A percentile compares a stretch with the other conserved stretches of the same genome.
Evolutionary conservation across 1,140 invertebrate genomes (phyloP).

Genomic region (Chironomus tepperi): DNA sequence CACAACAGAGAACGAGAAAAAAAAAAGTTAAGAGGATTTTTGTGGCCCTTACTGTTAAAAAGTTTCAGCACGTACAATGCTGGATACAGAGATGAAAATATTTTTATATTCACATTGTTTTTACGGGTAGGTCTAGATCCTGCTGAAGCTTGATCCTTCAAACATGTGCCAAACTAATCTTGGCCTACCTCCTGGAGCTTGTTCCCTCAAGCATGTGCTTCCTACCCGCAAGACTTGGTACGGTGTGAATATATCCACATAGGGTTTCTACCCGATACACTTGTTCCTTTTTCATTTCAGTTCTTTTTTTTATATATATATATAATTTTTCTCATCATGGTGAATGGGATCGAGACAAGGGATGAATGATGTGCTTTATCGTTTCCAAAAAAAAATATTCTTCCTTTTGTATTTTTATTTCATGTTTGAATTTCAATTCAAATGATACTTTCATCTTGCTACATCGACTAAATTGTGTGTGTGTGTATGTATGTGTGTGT

Average conservation of each 20-base stretch:
- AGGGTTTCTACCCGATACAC: too few relatives aligned
- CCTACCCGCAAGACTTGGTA: too few relatives aligned
- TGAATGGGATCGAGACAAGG: background rate
- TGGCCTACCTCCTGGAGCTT: too few relatives aligned
- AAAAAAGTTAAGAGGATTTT: background rate
- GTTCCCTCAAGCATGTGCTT: too few relatives aligned
- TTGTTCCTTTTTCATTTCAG: background rate
- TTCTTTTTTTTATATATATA: background rate
- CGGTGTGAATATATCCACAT: too few relatives aligned
- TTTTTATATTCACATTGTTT: too few relatives aligned
- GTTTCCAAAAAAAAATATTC: background rate
- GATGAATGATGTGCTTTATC: conserved; percentile 24
- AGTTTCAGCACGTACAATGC: conserved; percentile 13
- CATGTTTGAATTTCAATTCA: background rate
- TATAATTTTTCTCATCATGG: background rate
- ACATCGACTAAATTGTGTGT: background rate
- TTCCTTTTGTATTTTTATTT: background rate
- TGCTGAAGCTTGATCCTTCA: too few relatives aligned
- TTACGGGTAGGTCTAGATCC: too few relatives aligned
- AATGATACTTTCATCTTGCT: background rate
- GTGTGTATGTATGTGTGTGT: too few relatives aligned
- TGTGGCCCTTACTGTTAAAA: conserved; percentile 7
- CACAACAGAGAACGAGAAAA: background rate
- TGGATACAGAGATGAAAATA: conserved; percentile 11
- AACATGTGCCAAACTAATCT: too few relatives aligned